Base-by-base conservation (phyloP, 2,113 vertebrate species). In the Melozone crissalis region DNA sequence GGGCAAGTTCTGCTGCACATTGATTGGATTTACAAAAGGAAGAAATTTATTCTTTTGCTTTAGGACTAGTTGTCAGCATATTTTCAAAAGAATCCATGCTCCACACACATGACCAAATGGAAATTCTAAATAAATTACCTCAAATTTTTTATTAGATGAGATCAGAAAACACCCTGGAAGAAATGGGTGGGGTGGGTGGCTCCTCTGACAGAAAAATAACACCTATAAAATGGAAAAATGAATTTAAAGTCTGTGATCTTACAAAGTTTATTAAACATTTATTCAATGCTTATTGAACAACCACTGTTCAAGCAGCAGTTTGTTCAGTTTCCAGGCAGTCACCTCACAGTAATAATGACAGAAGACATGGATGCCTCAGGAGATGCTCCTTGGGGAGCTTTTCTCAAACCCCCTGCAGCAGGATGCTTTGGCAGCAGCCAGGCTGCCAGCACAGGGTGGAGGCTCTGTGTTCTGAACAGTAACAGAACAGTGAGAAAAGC, bases 11-110 rank as follows among this genome's bases (percentile, higher is more conserved):
- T 80, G 18, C 21, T 84, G 30, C n/a, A 63, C 47, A 82, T 68
- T 67, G 77, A 87, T 87, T 52, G 59, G 43, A 91, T 87, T 93
- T 93, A 35, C 16, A 78, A 91, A 87, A 89, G 30, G 73, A 89
- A 89, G 39, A 89, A 84, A 75, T 65, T 51, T 58, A 69, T 30
- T 52, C 24, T 94, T 95, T 91, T 41, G 19, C 78, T 90, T 90
- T 89, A 79, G 35, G 61, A 74, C 30, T 94, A 91, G 84, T 95
- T 95, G 81, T 55, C 77, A 59, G 35, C 18, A 35, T 72, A 11
- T 55, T 61, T 84, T 84, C 59, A 71, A 80, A 93, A 74, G 26
- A 47, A 55, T n/a, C 31, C 30, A 27, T 28, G 30, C 18, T 63
- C 68, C 78, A 30, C 46, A 78, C 4, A 79, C 49, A 76, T 5